Evolutionary conservation across 2,888 invertebrate species (phyloP), one percentile per base, ranked within the genome.

Genomic region (Melitaea athalia): DNA sequence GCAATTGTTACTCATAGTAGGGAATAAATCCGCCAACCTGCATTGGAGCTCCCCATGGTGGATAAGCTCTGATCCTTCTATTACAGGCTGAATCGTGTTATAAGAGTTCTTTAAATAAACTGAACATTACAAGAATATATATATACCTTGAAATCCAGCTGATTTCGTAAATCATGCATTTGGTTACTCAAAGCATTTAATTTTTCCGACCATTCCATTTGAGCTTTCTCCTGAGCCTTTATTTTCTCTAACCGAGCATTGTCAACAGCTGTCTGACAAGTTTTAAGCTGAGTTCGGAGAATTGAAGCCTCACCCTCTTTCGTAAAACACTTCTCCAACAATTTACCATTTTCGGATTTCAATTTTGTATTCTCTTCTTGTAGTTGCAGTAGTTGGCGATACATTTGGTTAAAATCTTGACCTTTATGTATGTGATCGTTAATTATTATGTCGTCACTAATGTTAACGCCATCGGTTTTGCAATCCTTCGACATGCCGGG

Each of bases 221-320:
- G 89, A 0, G 88, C 86, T 74, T 89, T 89, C 72, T 93, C 92
- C 65, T 91, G 89, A 43, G 84, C 85, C 66, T 87, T 89, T 0
- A 93, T 83, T 71, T 88, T 88, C 59, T 93, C 92, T 69, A 92
- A 68, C 55, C 90, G 77, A 0, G 91, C 93, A 75, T 85, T 86
- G 68, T 93, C 93, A 12, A 88, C 85, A 0, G 89, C 84, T 0
- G 81, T 76, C 75, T 92, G 93, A 63, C 86, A 86, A 38, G 90
- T 86, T 72, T 93, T 93, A 64, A 94, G 77, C 78, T 94, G 94
- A 3, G 89, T 89, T 14, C 94, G 82, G 66, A 94, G 79, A 75
- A 94, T 93, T 6, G 93, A 89, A 0, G 93, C 92, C 78, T 94
- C 94, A 0, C 94, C 94, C 77, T 94, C 93, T 75, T 94, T 94